Conservation (phyloP, 2,888 invertebrate species). For the Phortica magna region DNA sequence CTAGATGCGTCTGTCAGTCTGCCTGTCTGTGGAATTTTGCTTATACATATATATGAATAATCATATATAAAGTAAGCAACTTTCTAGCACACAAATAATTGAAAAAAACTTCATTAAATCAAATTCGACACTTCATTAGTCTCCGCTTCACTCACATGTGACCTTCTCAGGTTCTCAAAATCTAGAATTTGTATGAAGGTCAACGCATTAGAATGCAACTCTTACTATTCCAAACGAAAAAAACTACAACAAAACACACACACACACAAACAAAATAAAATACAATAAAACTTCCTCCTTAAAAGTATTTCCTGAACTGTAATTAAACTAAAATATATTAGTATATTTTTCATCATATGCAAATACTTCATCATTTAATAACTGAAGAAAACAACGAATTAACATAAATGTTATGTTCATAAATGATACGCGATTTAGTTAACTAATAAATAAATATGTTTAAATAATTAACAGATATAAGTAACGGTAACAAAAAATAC, state of each 20-base stretch:
- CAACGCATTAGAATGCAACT: constrained; percentile 18
- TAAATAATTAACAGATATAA: constrained; percentile 52
- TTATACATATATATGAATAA: no score
- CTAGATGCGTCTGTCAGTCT: no score
- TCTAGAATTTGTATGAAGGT: constrained; percentile 3
- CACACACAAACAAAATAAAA: not conserved
- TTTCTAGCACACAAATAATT: no score
- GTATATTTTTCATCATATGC: not conserved
- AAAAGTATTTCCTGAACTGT: constrained; percentile 8
- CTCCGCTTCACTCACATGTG: not conserved
- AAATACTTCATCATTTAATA: constrained; percentile 21
- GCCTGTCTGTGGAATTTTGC: no score
- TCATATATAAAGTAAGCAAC: no score
- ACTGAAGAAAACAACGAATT: constrained; percentile 5
- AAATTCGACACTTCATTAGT: no score
- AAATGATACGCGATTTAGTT: constrained; percentile 5
- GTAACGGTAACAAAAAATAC: constrained; percentile 17
- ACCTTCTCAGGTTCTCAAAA: constrained; percentile 3
- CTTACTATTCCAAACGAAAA: not conserved
- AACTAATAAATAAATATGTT: constrained; percentile 47
- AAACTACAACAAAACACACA: not conserved
- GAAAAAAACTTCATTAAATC: no score
- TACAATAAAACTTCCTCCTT: constrained; percentile 12
- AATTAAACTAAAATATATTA: not conserved
- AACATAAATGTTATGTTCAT: constrained; percentile 25